Conservation (phyloP, 2,888 invertebrate species). For the Caradrina kadenii region DNA sequence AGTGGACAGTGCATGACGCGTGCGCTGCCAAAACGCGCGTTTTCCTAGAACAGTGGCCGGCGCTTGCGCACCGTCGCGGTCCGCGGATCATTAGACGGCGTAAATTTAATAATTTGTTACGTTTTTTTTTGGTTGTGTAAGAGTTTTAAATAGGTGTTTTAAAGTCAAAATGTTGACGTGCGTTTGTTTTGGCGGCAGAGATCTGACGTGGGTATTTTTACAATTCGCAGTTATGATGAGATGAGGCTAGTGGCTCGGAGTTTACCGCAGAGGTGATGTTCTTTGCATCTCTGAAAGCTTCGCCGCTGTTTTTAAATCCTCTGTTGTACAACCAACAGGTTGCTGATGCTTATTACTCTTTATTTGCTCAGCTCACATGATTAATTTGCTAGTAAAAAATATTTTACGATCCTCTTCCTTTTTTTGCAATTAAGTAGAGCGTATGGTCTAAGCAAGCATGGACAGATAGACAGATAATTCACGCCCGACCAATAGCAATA, state of each 20-base stretch:
- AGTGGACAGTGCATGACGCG: conserved; percentile 43
- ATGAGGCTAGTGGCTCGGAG: conserved; percentile 6
- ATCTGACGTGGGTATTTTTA: conserved; percentile 40
- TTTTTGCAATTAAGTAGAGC: too few relatives aligned
- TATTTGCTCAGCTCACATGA: too few relatives aligned
- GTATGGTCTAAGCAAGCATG: background rate
- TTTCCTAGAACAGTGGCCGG: conserved; percentile 55
- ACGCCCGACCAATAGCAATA: conserved; percentile 13
- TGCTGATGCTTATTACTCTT: too few relatives aligned
- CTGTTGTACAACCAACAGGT: too few relatives aligned
- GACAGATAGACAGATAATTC: background rate
- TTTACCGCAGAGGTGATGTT: background rate
- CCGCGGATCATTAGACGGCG: conserved; percentile 46
- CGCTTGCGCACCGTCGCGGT: conserved; percentile 45
- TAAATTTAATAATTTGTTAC: conserved; percentile 63
- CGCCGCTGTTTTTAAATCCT: background rate
- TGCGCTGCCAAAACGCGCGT: conserved; percentile 49
- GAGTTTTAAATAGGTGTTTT: conserved; percentile 57
- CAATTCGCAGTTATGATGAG: conserved; percentile 22
- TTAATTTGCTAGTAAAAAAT: too few relatives aligned
- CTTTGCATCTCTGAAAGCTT: conserved; percentile 1
- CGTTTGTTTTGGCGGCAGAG: conserved; percentile 34
- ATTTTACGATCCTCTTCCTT: too few relatives aligned
- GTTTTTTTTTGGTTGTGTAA: conserved; percentile 50
- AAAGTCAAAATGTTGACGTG: conserved; percentile 34